A percentile compares a stretch with the other conserved stretches of the same genome.
Conservation (phyloP, 2,797 vertebrate genomes). For the Dromococcyx pavoninus region DNA sequence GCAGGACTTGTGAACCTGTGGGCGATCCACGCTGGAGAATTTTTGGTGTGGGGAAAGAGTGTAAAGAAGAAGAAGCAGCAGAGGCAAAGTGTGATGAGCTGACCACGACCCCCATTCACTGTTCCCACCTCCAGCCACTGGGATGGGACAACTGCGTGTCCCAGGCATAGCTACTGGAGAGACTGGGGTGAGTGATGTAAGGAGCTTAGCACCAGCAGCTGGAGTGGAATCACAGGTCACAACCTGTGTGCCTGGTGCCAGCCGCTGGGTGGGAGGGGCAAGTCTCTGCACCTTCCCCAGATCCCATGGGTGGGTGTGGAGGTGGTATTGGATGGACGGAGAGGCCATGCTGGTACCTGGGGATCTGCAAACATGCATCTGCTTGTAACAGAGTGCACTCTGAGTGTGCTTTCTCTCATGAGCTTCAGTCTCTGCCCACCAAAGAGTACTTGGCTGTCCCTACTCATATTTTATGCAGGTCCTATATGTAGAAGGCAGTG, state of each 20-base stretch:
- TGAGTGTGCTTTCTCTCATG: not conserved
- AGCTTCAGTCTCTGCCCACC: not conserved
- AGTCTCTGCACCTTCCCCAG: not conserved
- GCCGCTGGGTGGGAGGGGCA: not conserved
- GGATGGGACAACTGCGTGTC: not conserved
- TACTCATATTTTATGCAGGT: not conserved
- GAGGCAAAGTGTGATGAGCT: not conserved
- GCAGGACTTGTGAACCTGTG: too few species aligned
- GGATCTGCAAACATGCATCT: fast-evolving
- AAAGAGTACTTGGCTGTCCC: not conserved
- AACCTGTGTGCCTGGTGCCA: not conserved
- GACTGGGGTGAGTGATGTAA: not conserved
- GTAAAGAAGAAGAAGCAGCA: not conserved
- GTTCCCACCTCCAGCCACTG: not conserved
- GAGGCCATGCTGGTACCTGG: too few species aligned
- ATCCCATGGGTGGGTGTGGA: not conserved
- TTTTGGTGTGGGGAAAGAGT: not conserved
- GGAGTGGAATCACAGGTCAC: not conserved
- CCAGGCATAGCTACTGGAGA: not conserved
- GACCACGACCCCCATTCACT: not conserved
- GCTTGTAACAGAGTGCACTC: not conserved
- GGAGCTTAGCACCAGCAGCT: not conserved
- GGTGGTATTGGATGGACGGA: not conserved
- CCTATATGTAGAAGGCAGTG: fast-evolving
- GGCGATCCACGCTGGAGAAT: not conserved